Evolutionary conservation across 2,113 vertebrate species (phyloP), one percentile per base, ranked within the genome.

Genomic region (Willisornis vidua): DNA sequence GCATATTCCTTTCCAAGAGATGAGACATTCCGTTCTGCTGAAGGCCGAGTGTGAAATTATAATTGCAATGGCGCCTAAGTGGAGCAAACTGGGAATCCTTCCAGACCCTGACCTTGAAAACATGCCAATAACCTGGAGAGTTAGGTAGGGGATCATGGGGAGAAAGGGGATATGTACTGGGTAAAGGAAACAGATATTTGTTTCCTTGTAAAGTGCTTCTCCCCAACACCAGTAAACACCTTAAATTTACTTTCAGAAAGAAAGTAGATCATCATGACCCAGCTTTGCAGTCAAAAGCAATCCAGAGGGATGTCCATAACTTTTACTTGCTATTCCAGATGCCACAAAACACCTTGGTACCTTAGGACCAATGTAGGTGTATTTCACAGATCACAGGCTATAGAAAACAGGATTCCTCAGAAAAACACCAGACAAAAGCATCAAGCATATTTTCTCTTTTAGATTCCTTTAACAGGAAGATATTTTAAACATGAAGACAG

Each of bases 41-140:
- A 90, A 94, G 83, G 93, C 90, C 90, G 90, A 84, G 52, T 78
- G 28, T 72, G 70, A 95, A 93, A 95, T 94, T 87, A 61, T 85
- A 77, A 93, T 91, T 92, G 71, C 49, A 72, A 5, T 46, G 54
- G n/a, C 57, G 33, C 84, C 41, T 90, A 45, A 94, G 74, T 24
- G 54, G 48, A 93, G 46, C 35, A 74, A 88, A 67, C 63, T 65
- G 63, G 76, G 45, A 96, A 67, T 62, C 28, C 23, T 84, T 90
- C 68, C 93, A 94, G 70, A 68, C 65, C 93, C 67, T 67, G 59
- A 72, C 86, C 82, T 61, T 88, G 76, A 87, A 92, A 97, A 81
- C 55, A 33, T 11, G 25, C 26, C 12, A 51, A 41, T 46, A 92
- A 88, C 37, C 22, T 41, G 52, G 61, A 58, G 75, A 84, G n/a